A percentile compares a stretch with the other conserved stretches of the same genome.
phyloP scores from a whole-genome alignment of 1,140 invertebrate genomes.

The Parapsyche elsis region DNA sequence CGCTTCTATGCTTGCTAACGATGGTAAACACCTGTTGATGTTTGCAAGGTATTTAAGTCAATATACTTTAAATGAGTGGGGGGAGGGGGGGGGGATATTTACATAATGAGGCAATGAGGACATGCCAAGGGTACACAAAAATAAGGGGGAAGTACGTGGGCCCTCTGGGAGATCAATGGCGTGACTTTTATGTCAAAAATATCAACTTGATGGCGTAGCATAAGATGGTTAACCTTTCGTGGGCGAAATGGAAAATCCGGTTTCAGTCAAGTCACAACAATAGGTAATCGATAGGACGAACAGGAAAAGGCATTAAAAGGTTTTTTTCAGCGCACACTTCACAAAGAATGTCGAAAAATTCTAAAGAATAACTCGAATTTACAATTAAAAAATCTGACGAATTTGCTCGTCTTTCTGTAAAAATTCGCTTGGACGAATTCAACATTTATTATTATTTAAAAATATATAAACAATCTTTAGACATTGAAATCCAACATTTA shows the following conservation, averaged over 20 bases:
- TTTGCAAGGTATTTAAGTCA: neutral
- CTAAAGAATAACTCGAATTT: no score
- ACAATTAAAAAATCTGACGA: no score
- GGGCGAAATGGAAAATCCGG: slow-evolving; percentile 1
- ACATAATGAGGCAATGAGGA: slow-evolving; percentile 6
- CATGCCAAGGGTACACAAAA: neutral
- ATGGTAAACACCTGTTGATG: slow-evolving; percentile 11
- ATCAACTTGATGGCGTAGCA: slow-evolving; percentile 2
- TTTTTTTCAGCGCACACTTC: neutral
- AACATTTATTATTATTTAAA: no score
- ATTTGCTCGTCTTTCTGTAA: no score
- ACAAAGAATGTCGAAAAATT: no score
- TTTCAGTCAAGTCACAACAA: no score
- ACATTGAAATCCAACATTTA: no score
- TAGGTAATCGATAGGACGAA: neutral
- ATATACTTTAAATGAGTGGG: no score
- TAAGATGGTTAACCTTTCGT: neutral
- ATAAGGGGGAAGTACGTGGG: neutral
- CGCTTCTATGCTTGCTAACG: neutral
- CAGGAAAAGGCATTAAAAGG: neutral
- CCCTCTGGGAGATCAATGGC: neutral
- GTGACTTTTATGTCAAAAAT: neutral
- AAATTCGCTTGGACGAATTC: no score
- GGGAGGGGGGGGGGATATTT: neutral
- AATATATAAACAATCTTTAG: no score